phyloP scores from a whole-genome alignment of 2,797 vertebrate species.

The Phalanger gymnotis region DNA sequence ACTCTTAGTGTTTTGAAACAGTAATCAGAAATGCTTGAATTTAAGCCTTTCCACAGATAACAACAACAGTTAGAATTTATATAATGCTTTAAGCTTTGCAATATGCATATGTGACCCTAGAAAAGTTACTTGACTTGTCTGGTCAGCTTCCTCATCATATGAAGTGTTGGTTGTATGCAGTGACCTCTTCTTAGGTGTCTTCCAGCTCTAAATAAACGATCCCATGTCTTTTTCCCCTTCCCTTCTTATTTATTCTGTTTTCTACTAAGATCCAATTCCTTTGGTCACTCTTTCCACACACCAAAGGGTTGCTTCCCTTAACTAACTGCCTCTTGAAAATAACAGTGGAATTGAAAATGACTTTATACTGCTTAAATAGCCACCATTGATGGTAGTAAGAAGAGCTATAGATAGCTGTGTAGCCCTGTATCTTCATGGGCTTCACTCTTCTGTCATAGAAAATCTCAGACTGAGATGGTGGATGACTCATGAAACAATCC shows the following conservation, averaged over 20 bases:
- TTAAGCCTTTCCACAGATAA: not conserved
- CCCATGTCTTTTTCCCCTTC: not conserved
- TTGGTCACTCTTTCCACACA: not conserved
- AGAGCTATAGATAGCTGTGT: not conserved
- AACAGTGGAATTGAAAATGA: not conserved
- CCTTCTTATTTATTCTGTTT: not conserved
- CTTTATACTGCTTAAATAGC: not conserved
- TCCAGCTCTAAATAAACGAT: not conserved
- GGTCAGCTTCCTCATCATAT: not conserved
- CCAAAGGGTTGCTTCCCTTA: not conserved
- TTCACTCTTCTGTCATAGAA: not conserved
- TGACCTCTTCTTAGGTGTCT: not conserved
- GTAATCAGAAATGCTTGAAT: not conserved
- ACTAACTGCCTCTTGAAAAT: too few species aligned
- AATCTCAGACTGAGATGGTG: not conserved
- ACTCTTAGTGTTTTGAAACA: not conserved
- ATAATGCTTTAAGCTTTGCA: not conserved
- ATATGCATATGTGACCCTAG: not conserved
- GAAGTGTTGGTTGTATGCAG: not conserved
- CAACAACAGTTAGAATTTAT: not conserved
- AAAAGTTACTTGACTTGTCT: not conserved
- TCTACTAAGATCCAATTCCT: not conserved
- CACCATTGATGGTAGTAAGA: fast-evolving
- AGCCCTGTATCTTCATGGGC: not conserved
- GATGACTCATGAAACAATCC: not conserved